Percentiles rank a stretch among this genome's conserved stretches.
Evolutionary conservation across 2,113 vertebrate genomes (phyloP).

Genomic region (Connochaetes taurinus): DNA sequence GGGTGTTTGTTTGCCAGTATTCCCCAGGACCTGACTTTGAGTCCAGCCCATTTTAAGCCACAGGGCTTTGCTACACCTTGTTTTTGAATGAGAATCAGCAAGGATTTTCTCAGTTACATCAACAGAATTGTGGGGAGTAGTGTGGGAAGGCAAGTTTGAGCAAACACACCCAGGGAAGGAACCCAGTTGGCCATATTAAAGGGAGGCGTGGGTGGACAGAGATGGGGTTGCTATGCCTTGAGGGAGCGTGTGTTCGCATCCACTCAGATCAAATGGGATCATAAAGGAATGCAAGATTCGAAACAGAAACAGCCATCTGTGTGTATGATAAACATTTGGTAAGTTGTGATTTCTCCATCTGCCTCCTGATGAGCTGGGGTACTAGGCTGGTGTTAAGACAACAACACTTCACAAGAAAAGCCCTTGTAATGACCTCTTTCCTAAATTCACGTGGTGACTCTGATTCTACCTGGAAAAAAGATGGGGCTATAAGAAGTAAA

Average conservation of each 20-base stretch:
- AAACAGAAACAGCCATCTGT: slow-evolving; percentile 53
- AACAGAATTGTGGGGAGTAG: neutral
- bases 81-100: neutral
- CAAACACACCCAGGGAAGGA: neutral
- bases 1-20: neutral
- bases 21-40: neutral
- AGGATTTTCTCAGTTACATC: neutral
- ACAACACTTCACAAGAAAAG: neutral
- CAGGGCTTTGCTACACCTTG: neutral
- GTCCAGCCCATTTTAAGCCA: neutral
- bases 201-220: neutral
- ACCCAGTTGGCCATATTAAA: accelerated
- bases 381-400: neutral
- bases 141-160: neutral
- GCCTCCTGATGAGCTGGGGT: neutral
- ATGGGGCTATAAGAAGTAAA: neutral
- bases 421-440: neutral
- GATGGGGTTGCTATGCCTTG: neutral
- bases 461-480: neutral
- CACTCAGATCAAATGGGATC: neutral
- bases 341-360: slow-evolving; percentile 46
- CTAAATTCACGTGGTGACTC: neutral
- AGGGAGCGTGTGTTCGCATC: neutral
- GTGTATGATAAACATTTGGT: slow-evolving; percentile 44
- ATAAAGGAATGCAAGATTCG: neutral